A percentile compares a stretch with the other conserved stretches of the same genome.
Conservation (phyloP, 2,113 vertebrate genomes). For the Telmatochromis sp. region DNA sequence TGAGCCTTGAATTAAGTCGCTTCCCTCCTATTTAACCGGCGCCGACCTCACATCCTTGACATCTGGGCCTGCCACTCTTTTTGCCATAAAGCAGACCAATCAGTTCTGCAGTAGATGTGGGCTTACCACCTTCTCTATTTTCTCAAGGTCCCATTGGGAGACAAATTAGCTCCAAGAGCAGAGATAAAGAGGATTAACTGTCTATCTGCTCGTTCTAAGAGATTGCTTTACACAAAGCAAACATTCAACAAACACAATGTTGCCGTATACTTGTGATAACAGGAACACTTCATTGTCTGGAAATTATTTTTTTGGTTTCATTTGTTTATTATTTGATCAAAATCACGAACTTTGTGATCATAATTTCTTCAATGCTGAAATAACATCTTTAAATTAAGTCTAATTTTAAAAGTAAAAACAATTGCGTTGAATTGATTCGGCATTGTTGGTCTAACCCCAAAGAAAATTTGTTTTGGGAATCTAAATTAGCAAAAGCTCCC, state of each 20-base stretch:
- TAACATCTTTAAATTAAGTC: not conserved
- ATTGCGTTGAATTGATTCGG: not conserved
- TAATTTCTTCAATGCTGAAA: not conserved
- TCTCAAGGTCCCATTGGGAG: not conserved
- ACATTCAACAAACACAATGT: not conserved
- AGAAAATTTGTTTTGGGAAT: not conserved
- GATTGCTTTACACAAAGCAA: not conserved
- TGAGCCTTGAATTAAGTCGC: slow-evolving; percentile 34
- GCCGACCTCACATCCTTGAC: slow-evolving; percentile 35
- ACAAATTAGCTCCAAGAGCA: slow-evolving; percentile 20
- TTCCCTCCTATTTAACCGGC: slow-evolving; percentile 27
- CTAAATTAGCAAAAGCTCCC: not conserved
- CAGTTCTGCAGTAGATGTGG: not conserved
- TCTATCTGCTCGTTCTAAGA: not conserved
- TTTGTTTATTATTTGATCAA: not conserved
- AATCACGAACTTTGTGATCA: not conserved
- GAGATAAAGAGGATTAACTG: slow-evolving; percentile 18
- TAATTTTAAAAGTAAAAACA: not conserved
- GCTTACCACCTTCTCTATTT: not conserved
- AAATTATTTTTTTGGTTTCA: not conserved
- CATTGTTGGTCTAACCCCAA: not conserved
- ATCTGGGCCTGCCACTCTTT: slow-evolving; percentile 25
- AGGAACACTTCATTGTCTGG: not conserved
- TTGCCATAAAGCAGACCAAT: slow-evolving; percentile 25
- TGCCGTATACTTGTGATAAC: not conserved